Conservation (phyloP, 2,797 vertebrate genomes). For the Lithobates pipiens region DNA sequence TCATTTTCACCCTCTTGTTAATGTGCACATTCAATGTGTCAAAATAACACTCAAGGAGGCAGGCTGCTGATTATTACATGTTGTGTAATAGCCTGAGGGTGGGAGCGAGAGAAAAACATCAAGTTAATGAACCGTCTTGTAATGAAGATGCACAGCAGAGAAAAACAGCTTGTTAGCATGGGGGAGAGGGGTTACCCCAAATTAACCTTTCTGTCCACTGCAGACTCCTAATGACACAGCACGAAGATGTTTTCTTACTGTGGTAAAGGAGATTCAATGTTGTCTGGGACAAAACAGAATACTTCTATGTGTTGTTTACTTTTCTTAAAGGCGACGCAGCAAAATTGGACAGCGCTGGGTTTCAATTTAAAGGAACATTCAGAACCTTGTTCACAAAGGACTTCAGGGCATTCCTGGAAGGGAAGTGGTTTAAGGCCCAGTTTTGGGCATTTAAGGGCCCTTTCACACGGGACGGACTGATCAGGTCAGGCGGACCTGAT, state of each 20-base stretch:
- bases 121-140: slow-evolving; percentile 44
- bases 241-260: neutral
- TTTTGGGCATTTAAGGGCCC: too few species aligned
- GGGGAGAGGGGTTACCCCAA: slow-evolving; percentile 9
- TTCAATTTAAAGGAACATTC: too few species aligned
- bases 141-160: slow-evolving; percentile 41
- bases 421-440: too few species aligned
- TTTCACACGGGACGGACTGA: too few species aligned
- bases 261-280: neutral
- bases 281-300: neutral
- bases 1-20: slow-evolving; percentile 23
- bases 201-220: slow-evolving; percentile 5
- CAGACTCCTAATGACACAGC: neutral
- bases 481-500: too few species aligned
- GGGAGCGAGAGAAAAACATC: slow-evolving; percentile 42
- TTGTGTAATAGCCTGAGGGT: slow-evolving; percentile 31
- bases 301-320: neutral
- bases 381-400: too few species aligned
- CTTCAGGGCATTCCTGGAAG: too few species aligned
- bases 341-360: neutral
- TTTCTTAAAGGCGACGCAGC: neutral
- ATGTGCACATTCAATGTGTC: slow-evolving; percentile 39
- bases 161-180: slow-evolving; percentile 33
- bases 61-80: slow-evolving; percentile 43
- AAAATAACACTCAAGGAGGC: slow-evolving; percentile 44